These are phyloP conservation scores for Andrena haemorrhoa DNA, from an alignment of 2,888 invertebrate species.

Conservation along the genomic window DNA sequence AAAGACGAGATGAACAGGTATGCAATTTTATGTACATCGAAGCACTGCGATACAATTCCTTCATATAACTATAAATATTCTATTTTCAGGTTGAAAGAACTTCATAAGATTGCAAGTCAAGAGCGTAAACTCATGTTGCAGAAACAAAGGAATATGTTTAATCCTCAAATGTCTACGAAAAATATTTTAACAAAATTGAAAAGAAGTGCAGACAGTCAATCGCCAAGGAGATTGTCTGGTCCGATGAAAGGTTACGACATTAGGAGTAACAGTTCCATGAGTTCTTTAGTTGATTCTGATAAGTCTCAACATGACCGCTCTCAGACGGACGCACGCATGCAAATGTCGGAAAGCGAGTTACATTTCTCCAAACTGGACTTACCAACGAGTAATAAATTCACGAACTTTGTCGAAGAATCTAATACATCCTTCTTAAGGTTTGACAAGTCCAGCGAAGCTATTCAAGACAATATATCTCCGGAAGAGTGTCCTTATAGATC, in stretches of 20 bases:
- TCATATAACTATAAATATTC: conserved; percentile 7
- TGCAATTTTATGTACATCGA: conserved; percentile 40
- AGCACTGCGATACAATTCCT: background rate
- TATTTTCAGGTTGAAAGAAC: conserved; percentile 85
- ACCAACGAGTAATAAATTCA: conserved; percentile 59
- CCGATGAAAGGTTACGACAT: conserved; percentile 86
- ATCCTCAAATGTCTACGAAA: conserved; percentile 86
- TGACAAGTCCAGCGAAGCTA: conserved; percentile 55
- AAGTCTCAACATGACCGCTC: conserved; percentile 82
- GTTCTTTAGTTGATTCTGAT: conserved; percentile 83
- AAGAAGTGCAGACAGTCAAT: conserved; percentile 84
- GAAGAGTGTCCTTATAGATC: conserved; percentile 50
- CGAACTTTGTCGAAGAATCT: conserved; percentile 65
- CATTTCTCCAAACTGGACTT: conserved; percentile 70
- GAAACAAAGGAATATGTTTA: conserved; percentile 86
- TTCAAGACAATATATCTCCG: conserved; percentile 37
- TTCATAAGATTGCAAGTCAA: conserved; percentile 86
- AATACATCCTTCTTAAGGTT: conserved; percentile 55
- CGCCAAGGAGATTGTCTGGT: conserved; percentile 84
- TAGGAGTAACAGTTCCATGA: conserved; percentile 84
- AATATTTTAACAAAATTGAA: conserved; percentile 86
- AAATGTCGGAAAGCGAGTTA: conserved; percentile 73
- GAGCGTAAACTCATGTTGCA: conserved; percentile 86
- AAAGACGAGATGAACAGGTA: conserved; percentile 89
- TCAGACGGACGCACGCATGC: conserved; percentile 75